phyloP scores from a whole-genome alignment of 2,888 invertebrate genomes.

The Cerastis leucographa region DNA sequence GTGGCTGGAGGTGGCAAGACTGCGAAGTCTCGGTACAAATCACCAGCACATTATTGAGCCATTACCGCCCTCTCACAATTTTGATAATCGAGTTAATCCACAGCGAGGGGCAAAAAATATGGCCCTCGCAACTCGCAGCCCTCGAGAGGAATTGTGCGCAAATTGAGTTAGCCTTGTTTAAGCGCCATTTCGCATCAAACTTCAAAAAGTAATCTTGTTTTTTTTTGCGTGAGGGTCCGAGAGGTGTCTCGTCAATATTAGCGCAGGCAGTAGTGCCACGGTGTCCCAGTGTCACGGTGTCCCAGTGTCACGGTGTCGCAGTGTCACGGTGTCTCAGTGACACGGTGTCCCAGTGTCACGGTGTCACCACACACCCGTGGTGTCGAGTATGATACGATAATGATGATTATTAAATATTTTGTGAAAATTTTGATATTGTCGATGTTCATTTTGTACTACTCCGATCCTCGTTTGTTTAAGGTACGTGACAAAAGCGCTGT shows the following conservation, averaged over 20 bases:
- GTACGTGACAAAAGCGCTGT: too few relatives aligned
- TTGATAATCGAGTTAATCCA: slow-evolving; percentile 79
- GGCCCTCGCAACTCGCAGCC: slow-evolving; percentile 55
- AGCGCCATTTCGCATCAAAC: slow-evolving; percentile 77
- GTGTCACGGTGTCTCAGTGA: neutral
- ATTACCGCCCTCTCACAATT: slow-evolving; percentile 73
- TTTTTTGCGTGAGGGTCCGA: slow-evolving; percentile 58
- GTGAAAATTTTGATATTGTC: neutral
- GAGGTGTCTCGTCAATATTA: neutral
- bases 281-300: neutral
- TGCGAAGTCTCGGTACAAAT: slow-evolving; percentile 58
- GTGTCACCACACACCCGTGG: neutral
- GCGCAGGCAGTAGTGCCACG: neutral
- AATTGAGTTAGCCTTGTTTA: slow-evolving; percentile 80
- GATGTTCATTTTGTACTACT: neutral
- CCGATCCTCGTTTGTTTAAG: too few relatives aligned
- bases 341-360: neutral
- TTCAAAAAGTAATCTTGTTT: slow-evolving; percentile 80
- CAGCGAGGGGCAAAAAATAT: slow-evolving; percentile 69
- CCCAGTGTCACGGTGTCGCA: neutral
- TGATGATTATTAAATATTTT: slow-evolving; percentile 13
- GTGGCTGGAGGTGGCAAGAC: slow-evolving; percentile 4
- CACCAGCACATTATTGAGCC: slow-evolving; percentile 72
- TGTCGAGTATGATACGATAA: neutral
- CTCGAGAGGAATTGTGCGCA: slow-evolving; percentile 70